Conservation (phyloP, 2,113 vertebrate species). For the Chionomys nivalis region DNA sequence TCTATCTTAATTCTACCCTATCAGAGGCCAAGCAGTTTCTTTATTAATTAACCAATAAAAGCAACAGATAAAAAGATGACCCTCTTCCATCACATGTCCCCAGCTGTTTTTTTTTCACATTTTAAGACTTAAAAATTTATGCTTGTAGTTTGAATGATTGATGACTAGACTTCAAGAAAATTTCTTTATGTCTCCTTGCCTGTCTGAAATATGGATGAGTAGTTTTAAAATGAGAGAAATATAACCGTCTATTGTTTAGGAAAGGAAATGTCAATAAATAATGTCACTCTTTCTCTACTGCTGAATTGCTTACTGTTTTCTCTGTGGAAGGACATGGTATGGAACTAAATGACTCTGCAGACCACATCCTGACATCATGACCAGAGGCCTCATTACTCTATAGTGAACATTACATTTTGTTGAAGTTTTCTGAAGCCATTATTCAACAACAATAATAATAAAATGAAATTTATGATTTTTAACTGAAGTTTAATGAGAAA, state of each 20-base stretch:
- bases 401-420: not conserved
- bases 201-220: not conserved
- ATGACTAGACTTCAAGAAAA: not conserved
- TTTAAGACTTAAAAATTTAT: not conserved
- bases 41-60: too few species aligned
- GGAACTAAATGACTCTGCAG: not conserved
- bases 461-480: not conserved
- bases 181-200: not conserved
- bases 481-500: too few species aligned
- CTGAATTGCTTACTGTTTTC: not conserved
- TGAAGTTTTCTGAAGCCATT: not conserved
- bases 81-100: too few species aligned
- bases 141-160: not conserved
- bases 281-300: not conserved
- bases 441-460: not conserved
- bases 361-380: not conserved
- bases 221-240: slow-evolving; percentile 25
- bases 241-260: slow-evolving; percentile 15
- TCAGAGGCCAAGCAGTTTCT: too few species aligned
- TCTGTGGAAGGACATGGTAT: not conserved
- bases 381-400: not conserved
- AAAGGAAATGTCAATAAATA: not conserved
- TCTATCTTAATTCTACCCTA: too few species aligned
- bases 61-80: too few species aligned
- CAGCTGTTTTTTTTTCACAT: not conserved